These are phyloP conservation scores for Sycophila sp. DNA, from an alignment of 1,140 invertebrate genomes.

Conservation along the genomic window DNA sequence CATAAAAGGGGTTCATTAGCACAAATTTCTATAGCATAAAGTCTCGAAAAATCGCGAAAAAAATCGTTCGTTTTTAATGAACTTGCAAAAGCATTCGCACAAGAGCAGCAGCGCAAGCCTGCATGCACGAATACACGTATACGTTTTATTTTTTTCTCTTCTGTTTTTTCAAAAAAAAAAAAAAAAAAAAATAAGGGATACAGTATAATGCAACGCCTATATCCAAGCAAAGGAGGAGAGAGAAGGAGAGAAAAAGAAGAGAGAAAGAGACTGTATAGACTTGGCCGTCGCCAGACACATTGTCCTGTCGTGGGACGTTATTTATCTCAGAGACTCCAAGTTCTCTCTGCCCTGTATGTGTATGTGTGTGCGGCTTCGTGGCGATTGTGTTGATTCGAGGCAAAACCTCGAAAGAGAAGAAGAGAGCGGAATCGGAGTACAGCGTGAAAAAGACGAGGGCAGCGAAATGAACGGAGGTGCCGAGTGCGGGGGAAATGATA, in stretches of 20 bases:
- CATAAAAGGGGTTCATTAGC: too few relatives aligned
- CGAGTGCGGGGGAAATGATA: background rate
- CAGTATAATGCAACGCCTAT: slow-evolving; percentile 2
- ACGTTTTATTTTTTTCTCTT: background rate
- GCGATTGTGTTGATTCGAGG: slow-evolving; percentile 18
- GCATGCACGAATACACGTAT: too few relatives aligned
- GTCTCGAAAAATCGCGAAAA: too few relatives aligned
- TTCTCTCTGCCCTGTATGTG: background rate
- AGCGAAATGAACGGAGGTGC: background rate
- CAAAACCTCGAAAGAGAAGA: slow-evolving; percentile 11
- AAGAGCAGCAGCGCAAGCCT: too few relatives aligned
- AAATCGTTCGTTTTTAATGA: background rate
- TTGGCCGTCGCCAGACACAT: slow-evolving; percentile 45
- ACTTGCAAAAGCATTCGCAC: background rate
- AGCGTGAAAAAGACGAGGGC: background rate
- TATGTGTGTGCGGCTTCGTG: slow-evolving; percentile 37
- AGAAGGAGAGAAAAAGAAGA: background rate
- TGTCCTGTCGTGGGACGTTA: slow-evolving; percentile 49
- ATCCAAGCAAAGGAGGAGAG: background rate
- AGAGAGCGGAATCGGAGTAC: background rate
- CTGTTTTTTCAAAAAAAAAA: background rate
- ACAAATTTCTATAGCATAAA: too few relatives aligned
- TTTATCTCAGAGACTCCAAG: slow-evolving; percentile 43
- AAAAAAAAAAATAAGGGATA: background rate
- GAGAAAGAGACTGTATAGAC: background rate